Conservation (phyloP, 1,140 invertebrate species). For the Amphibalanus amphitrite region DNA sequence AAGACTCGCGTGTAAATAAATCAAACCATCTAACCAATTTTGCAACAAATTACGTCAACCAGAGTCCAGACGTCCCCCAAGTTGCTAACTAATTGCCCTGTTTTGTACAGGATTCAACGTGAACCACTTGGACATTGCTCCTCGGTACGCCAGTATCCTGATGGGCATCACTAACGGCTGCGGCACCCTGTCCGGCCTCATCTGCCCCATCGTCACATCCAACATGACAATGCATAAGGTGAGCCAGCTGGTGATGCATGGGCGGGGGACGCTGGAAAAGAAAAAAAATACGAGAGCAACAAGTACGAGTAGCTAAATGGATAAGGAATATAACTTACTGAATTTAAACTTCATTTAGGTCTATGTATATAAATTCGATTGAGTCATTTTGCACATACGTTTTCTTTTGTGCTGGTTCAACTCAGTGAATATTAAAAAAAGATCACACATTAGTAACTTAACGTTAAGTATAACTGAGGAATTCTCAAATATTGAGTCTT, state of each 20-base stretch:
- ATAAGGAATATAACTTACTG: not conserved
- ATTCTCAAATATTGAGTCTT: no score
- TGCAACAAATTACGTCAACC: no score
- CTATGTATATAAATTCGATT: not conserved
- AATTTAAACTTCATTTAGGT: not conserved
- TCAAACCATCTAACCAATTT: no score
- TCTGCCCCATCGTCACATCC: conserved; percentile 88
- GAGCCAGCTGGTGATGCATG: conserved; percentile 24
- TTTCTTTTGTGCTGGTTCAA: not conserved
- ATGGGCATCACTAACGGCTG: conserved; percentile 99
- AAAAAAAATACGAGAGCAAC: no score
- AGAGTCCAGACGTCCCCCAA: no score
- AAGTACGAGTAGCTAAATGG: not conserved
- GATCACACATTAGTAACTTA: no score
- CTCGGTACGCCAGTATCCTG: conserved; percentile 92
- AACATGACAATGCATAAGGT: conserved; percentile 62
- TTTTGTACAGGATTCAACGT: conserved; percentile 72
- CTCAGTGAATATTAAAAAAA: no score
- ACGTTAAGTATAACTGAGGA: no score
- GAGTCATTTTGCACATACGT: not conserved
- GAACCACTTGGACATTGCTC: conserved; percentile 97
- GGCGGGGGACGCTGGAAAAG: no score
- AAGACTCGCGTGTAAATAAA: no score
- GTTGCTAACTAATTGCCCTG: no score
- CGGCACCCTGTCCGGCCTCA: conserved; percentile 87